Evolutionary conservation across 1,140 invertebrate species (phyloP), one percentile per base, ranked within the genome.

Genomic region (Agrypnia vestita): DNA sequence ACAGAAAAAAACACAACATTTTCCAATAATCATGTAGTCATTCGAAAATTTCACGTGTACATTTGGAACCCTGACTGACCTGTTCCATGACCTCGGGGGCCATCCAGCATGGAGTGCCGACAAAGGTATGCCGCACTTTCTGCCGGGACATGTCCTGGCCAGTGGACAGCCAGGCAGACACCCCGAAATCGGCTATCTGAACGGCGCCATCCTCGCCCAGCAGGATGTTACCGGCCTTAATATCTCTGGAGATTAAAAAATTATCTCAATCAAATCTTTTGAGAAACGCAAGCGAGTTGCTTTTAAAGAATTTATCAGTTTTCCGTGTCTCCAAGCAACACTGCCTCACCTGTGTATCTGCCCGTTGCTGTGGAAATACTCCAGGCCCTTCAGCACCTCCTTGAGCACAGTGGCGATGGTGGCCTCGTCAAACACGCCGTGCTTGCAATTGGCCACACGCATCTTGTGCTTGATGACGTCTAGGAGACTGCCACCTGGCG

Each of bases 31-130:
- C n/a, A n/a, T n/a, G n/a, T n/a, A n/a, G n/a, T n/a, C n/a, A n/a
- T n/a, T n/a, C n/a, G n/a, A n/a, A 35, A 35, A 6, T 35, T 3
- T 3, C 25, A 7, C 87, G 51, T 15, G 51, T 17, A 55, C 51
- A 51, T 13, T 0, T 55, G 13, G 13, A 88, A 90, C 51, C 13
- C 13, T 61, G 15, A 10, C 4, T 19, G 56, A 95, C 95, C 92
- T 99, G 97, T 90, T 99, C 97, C 97, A 99, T 99, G 79, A 99
- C 97, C 91, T 99, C 98, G 11, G 98, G 98, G n/a, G 98, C 98
- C 98, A 99, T 99, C 98, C 98, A 99, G 87, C 98, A 99, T 0
- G 98, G 97, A 7, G 97, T 99, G 8, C 98, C 98, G 4, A 99
- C 97, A 90, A 99, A 99, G 0, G 97, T 99, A 85, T 99, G 97